phyloP scores from a whole-genome alignment of 2,888 invertebrate genomes.

The Drepanosiphum platanoidis region DNA sequence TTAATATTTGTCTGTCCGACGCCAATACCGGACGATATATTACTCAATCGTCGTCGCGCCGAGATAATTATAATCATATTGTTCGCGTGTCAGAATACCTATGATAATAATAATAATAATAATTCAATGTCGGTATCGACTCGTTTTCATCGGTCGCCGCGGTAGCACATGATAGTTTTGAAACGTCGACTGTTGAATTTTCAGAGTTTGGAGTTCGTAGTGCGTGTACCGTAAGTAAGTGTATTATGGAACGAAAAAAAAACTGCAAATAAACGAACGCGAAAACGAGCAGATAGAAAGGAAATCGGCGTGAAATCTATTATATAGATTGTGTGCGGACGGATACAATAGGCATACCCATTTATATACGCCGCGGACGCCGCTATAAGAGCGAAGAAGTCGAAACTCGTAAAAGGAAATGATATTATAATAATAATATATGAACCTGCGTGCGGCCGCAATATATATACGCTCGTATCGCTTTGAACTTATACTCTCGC shows the following conservation, averaged over 20 bases:
- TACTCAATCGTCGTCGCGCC: constrained; percentile 7
- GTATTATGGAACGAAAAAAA: too few species aligned
- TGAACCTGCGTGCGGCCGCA: background rate
- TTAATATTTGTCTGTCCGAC: constrained; percentile 42
- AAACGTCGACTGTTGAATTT: background rate
- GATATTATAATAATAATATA: too few species aligned
- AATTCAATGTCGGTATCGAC: too few species aligned
- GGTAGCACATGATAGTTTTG: background rate
- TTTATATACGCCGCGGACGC: too few species aligned
- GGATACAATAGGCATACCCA: background rate
- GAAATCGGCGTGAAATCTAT: background rate
- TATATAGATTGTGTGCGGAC: background rate
- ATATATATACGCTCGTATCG: too few species aligned
- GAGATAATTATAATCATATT: background rate
- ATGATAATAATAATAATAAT: background rate
- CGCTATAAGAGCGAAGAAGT: background rate
- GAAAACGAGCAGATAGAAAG: background rate
- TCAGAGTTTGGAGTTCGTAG: too few species aligned
- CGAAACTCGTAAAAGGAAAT: background rate
- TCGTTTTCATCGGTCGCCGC: too few species aligned
- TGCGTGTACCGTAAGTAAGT: too few species aligned
- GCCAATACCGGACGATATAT: background rate
- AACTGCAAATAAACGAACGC: background rate
- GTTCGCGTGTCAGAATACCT: background rate
- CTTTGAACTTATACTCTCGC: background rate